Conservation (phyloP, 1,140 invertebrate genomes). For the Bombus sibiricus region DNA sequence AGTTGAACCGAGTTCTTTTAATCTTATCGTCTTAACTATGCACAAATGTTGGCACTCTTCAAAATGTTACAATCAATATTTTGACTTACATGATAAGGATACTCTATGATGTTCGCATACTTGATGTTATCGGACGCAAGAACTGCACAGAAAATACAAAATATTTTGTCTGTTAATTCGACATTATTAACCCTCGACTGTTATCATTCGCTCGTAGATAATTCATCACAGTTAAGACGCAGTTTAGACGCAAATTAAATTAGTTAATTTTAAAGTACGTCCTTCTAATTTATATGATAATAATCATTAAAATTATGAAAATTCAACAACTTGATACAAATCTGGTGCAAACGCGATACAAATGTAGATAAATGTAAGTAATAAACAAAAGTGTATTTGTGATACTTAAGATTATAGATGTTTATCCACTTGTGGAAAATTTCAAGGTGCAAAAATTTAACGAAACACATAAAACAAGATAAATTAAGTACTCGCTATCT, state of each 20-base stretch:
- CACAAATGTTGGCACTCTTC: neutral
- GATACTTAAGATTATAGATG: too few species aligned
- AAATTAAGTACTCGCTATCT: too few species aligned
- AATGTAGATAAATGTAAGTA: too few species aligned
- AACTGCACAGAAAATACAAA: slow-evolving; percentile 21
- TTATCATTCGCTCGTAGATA: too few species aligned
- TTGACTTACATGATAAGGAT: slow-evolving; percentile 65
- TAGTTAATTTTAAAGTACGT: neutral
- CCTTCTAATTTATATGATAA: neutral
- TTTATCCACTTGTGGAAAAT: too few species aligned
- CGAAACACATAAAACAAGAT: too few species aligned
- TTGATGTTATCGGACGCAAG: slow-evolving; percentile 30
- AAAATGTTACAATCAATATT: slow-evolving; percentile 26
- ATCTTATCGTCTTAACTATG: neutral
- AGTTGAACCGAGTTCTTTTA: neutral
- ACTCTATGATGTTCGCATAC: slow-evolving; percentile 51
- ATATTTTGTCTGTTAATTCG: neutral
- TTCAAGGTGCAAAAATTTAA: neutral
- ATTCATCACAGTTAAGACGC: too few species aligned
- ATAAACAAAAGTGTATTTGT: accelerated
- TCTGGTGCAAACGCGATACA: too few species aligned
- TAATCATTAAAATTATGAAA: neutral
- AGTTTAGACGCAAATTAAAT: neutral
- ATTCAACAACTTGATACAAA: too few species aligned
- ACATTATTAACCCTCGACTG: too few species aligned